Conservation (phyloP, 2,888 invertebrate genomes). For the Amitus sp. region DNA sequence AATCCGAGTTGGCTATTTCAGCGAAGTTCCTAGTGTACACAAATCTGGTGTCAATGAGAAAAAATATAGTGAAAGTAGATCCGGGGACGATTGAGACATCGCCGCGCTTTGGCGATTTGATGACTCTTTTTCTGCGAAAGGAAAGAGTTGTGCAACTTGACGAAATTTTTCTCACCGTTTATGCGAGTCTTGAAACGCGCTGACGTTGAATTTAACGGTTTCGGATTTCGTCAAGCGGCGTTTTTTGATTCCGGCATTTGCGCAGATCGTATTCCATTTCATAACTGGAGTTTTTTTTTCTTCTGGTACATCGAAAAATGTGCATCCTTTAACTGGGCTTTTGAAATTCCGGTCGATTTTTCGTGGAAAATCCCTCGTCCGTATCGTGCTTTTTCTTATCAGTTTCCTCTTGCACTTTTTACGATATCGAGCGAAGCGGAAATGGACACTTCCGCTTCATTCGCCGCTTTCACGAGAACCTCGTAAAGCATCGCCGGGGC, state of each 20-base stretch:
- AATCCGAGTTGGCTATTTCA: too few species aligned
- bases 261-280: too few species aligned
- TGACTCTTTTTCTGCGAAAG: background rate
- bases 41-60: background rate
- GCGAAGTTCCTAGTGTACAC: too few species aligned
- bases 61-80: background rate
- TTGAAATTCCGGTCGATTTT: too few species aligned
- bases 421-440: conserved; percentile 38
- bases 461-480: conserved; percentile 4
- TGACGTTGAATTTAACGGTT: background rate
- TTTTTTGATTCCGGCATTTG: background rate
- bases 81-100: background rate
- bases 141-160: background rate
- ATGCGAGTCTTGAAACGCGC: background rate
- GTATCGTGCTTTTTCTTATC: conserved; percentile 29
- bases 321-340: background rate
- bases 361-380: background rate
- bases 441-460: conserved; percentile 49
- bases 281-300: background rate
- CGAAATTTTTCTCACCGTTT: background rate
- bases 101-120: background rate
- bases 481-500: background rate
- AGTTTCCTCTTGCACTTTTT: conserved; percentile 45
- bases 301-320: background rate
- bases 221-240: too few species aligned